Evolutionary conservation across 2,888 invertebrate genomes (phyloP).

Genomic region (Byasa hedistus): DNA sequence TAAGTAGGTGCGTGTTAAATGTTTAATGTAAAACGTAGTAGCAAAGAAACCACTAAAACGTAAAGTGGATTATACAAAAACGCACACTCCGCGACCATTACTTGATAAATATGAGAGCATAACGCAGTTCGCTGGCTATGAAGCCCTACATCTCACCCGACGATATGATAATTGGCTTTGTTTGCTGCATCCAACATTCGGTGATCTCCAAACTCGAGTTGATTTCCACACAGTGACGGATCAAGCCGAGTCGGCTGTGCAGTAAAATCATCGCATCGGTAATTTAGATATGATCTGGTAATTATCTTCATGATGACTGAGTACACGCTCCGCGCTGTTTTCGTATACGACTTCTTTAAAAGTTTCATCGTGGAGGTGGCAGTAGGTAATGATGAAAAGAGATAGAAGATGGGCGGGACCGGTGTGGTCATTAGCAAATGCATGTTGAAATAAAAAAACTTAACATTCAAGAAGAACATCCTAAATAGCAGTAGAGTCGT

Average conservation of each 20-base stretch:
- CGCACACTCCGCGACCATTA: conserved; percentile 32
- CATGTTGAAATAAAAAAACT: not conserved
- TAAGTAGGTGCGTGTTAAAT: not conserved
- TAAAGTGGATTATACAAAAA: conserved; percentile 8
- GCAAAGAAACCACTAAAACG: conserved; percentile 9
- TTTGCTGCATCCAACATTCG: conserved; percentile 30
- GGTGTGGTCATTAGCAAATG: not conserved
- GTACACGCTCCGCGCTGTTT: conserved; percentile 41
- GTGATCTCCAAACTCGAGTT: conserved; percentile 26
- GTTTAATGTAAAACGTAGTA: not conserved
- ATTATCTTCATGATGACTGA: conserved; percentile 45
- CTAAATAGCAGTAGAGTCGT: not conserved
- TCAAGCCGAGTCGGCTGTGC: conserved; percentile 31
- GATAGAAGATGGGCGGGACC: not conserved
- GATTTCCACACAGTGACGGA: conserved; percentile 17
- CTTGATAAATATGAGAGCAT: conserved; percentile 34
- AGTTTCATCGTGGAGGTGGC: conserved; percentile 3
- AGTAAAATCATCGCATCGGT: conserved; percentile 37
- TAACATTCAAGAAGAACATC: too few species aligned
- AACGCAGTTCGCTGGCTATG: conserved; percentile 48
- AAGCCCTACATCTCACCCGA: conserved; percentile 44
- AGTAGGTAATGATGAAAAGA: conserved; percentile 5
- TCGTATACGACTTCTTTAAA: not conserved
- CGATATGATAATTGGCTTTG: conserved; percentile 42
- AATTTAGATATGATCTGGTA: conserved; percentile 51